These are phyloP conservation scores for Sceloporus tristichus DNA, from an alignment of 2,113 vertebrate species.

Conservation along the genomic window DNA sequence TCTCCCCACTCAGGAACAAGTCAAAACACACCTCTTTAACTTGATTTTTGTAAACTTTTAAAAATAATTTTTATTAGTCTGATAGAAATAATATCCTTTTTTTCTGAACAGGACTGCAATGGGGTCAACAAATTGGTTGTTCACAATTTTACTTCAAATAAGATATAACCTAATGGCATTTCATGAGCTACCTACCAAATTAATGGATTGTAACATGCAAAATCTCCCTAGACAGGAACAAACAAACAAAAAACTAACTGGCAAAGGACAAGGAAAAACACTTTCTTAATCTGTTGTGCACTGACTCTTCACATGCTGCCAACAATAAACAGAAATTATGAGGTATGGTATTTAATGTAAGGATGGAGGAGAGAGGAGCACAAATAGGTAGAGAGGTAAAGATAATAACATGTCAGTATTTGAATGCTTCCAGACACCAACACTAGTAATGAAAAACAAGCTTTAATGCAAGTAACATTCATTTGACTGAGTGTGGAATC, in stretches of 20 bases:
- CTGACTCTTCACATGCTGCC: not conserved
- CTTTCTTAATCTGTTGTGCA: not conserved
- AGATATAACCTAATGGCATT: not conserved
- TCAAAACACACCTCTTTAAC: too few relatives aligned
- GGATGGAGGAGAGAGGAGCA: not conserved
- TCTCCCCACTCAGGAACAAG: too few relatives aligned
- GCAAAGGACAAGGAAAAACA: not conserved
- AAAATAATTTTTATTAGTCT: too few relatives aligned
- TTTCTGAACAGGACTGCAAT: not conserved
- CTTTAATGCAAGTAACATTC: not conserved
- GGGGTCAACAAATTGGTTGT: not conserved
- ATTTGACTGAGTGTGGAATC: conserved; percentile 20
- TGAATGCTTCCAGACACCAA: not conserved
- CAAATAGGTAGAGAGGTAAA: not conserved
- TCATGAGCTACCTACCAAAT: not conserved
- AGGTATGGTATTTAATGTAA: not conserved
- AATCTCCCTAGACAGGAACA: too few relatives aligned
- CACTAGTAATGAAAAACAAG: not conserved
- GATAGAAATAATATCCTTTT: not conserved
- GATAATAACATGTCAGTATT: not conserved
- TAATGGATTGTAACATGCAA: not conserved
- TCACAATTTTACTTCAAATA: not conserved
- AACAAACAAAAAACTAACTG: too few relatives aligned
- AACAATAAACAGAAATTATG: not conserved
- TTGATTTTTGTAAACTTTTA: too few relatives aligned